These are phyloP conservation scores for Symphodus melops DNA, from an alignment of 2,113 vertebrate genomes.

Conservation along the genomic window DNA sequence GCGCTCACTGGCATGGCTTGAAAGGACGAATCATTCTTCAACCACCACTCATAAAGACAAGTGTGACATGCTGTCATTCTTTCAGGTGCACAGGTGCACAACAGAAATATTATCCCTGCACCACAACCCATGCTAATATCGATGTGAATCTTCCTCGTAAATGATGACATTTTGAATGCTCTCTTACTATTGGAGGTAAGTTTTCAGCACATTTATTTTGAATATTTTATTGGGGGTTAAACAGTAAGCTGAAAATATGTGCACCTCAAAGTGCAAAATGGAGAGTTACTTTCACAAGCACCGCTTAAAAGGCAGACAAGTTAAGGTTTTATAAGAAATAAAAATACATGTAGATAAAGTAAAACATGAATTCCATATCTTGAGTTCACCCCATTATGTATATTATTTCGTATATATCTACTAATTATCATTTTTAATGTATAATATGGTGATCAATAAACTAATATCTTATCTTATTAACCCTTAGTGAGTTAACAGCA, in stretches of 20 bases:
- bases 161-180: conserved; percentile 36
- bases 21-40: conserved; percentile 70
- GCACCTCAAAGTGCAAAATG: not conserved
- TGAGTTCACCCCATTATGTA: too few relatives aligned
- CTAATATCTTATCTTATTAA: too few relatives aligned
- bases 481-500: not conserved
- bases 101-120: conserved; percentile 43
- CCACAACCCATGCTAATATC: conserved; percentile 26
- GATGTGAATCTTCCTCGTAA: conserved; percentile 33
- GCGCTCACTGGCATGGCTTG: conserved; percentile 55
- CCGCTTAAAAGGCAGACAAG: not conserved
- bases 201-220: conserved; percentile 50
- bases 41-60: conserved; percentile 68
- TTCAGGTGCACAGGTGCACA: conserved; percentile 71
- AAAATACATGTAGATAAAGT: too few relatives aligned
- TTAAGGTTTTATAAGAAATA: not conserved
- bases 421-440: too few relatives aligned
- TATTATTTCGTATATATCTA: too few relatives aligned
- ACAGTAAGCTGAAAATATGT: not conserved
- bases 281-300: not conserved
- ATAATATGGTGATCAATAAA: too few relatives aligned
- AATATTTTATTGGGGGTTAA: conserved; percentile 3
- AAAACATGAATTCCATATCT: too few relatives aligned
- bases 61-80: conserved; percentile 70
- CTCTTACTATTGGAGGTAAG: conserved; percentile 11